These are phyloP conservation scores for Telmatherina bonti DNA, from an alignment of 2,797 vertebrate species.

Conservation along the genomic window DNA sequence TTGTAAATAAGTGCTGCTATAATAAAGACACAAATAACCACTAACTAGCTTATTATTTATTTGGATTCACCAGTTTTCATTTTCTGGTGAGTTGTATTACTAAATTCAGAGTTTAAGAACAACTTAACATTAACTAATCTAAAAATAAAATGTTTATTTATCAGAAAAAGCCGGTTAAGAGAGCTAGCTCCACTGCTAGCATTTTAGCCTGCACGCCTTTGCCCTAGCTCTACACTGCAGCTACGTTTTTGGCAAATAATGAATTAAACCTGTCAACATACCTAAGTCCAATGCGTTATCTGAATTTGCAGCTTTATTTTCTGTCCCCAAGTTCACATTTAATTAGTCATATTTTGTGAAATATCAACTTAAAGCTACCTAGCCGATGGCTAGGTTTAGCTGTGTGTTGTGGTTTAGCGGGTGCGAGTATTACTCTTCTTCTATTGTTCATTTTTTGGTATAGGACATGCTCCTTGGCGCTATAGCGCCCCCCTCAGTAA, in stretches of 20 bases:
- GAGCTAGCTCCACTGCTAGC: conserved; percentile 16
- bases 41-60: neutral
- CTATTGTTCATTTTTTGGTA: neutral
- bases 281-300: conserved; percentile 57
- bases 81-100: neutral
- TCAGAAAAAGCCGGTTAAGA: neutral
- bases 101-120: neutral
- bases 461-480: neutral
- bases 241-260: conserved; percentile 13
- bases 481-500: conserved; percentile 27
- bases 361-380: conserved; percentile 25
- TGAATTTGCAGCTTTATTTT: conserved; percentile 43
- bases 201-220: conserved; percentile 21
- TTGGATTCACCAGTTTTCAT: neutral
- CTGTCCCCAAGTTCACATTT: conserved; percentile 33
- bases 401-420: neutral
- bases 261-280: conserved; percentile 62
- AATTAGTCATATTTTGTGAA: conserved; percentile 49
- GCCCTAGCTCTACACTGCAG: neutral
- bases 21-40: neutral
- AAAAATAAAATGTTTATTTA: neutral
- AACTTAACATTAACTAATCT: too few species aligned
- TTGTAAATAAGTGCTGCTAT: neutral
- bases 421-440: conserved; percentile 14
- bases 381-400: conserved; percentile 17